A percentile compares a stretch with the other conserved stretches of the same genome.
These are phyloP conservation scores for Euzetes globulus DNA, from an alignment of 2,888 invertebrate species.

Conservation along the genomic window DNA sequence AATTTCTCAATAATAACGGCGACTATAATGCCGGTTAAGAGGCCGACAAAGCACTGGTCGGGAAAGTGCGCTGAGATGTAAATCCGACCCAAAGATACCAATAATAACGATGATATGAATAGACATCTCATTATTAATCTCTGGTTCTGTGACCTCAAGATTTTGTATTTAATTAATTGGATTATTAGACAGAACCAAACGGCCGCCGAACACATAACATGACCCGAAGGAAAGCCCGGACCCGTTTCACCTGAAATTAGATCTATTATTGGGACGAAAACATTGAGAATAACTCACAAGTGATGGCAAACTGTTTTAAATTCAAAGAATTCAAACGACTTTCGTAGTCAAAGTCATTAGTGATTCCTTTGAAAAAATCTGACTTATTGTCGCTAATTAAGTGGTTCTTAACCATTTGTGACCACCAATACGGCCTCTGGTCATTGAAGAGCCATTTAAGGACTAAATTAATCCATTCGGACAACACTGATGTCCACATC, in stretches of 20 bases:
- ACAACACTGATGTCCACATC: slow-evolving; percentile 1
- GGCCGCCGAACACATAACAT: background rate
- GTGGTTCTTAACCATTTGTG: background rate
- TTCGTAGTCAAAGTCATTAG: background rate
- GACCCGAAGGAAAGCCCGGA: slow-evolving; percentile 5
- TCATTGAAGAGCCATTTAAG: slow-evolving; percentile 7
- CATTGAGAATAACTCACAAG: background rate
- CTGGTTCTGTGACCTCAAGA: background rate
- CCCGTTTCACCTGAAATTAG: background rate
- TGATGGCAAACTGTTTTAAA: background rate
- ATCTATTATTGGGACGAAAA: background rate
- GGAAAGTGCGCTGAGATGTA: slow-evolving; percentile 18
- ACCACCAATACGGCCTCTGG: slow-evolving; percentile 8
- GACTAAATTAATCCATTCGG: slow-evolving; percentile 3
- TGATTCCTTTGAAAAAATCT: background rate
- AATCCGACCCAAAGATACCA: background rate
- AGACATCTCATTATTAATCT: background rate
- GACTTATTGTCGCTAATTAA: background rate
- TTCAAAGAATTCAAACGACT: background rate
- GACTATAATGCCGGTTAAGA: background rate
- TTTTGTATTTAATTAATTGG: background rate
- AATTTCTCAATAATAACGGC: background rate
- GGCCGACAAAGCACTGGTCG: slow-evolving; percentile 1
- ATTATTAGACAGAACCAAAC: slow-evolving; percentile 12
- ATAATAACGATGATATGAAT: background rate